Percentiles rank a stretch among this genome's conserved stretches.
Evolutionary conservation across 2,888 invertebrate species (phyloP).

Genomic region (Gastrophysa polygoni): DNA sequence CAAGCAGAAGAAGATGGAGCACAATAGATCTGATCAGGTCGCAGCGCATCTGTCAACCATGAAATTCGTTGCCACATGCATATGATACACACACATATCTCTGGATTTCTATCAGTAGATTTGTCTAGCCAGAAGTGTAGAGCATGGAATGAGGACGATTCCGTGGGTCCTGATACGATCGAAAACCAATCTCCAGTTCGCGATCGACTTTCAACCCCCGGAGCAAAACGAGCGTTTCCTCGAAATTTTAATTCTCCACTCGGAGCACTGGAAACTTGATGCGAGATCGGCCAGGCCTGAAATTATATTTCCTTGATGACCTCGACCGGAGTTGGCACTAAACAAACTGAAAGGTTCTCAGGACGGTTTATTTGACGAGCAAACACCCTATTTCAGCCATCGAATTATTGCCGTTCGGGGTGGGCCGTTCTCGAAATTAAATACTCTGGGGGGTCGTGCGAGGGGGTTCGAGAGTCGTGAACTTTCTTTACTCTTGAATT

Average conservation of each 20-base stretch:
- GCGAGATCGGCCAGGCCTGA: slow-evolving; percentile 21
- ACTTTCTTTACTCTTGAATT: slow-evolving; percentile 2
- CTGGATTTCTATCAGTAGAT: no score
- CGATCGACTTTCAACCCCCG: no score
- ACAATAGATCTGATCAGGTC: no score
- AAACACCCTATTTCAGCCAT: slow-evolving; percentile 8
- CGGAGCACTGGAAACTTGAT: slow-evolving; percentile 1
- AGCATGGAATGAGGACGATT: no score
- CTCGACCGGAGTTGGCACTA: slow-evolving; percentile 13
- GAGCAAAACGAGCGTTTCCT: slow-evolving; percentile 1
- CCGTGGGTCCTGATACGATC: no score
- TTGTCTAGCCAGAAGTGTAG: no score
- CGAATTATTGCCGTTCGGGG: slow-evolving; percentile 9
- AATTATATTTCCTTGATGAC: slow-evolving; percentile 27
- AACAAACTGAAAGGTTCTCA: slow-evolving; percentile 19
- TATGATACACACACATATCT: no score
- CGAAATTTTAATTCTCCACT: slow-evolving; percentile 8
- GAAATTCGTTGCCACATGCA: no score
- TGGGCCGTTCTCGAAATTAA: slow-evolving; percentile 7
- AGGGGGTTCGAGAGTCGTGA: neutral
- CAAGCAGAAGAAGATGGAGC: no score
- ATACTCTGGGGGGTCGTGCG: slow-evolving; percentile 12
- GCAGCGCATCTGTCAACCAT: no score
- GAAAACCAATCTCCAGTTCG: no score
- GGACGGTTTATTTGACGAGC: slow-evolving; percentile 16